Evolutionary conservation across 35 echinoderm and acorn worm genomes (phyloP).

Genomic region (Apostichopus californicus): DNA sequence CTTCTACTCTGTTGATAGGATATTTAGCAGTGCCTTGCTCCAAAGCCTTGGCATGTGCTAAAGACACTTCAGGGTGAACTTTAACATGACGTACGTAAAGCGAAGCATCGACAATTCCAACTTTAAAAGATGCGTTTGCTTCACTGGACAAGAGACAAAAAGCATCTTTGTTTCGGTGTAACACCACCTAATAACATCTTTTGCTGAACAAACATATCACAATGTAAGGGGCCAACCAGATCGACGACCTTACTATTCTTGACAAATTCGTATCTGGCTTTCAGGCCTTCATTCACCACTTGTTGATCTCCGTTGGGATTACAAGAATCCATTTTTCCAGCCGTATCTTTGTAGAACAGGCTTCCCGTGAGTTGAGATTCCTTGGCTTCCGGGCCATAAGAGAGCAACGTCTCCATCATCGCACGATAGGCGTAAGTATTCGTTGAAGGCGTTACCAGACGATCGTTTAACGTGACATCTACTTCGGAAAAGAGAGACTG

Average conservation of each 20-base stretch:
- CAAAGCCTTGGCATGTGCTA: no score
- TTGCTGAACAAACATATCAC: constrained; percentile 2
- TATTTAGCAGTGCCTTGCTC: no score
- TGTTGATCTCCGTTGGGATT: not conserved
- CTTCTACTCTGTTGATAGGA: no score
- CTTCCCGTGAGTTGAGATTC: constrained; percentile 23
- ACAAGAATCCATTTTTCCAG: constrained; percentile 26
- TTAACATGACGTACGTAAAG: not conserved
- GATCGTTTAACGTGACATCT: not conserved
- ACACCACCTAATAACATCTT: no score
- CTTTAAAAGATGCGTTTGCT: not conserved
- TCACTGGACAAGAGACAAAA: not conserved
- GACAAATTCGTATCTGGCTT: constrained; percentile 36
- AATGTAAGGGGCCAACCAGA: constrained; percentile 10
- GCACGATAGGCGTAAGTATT: constrained; percentile 54
- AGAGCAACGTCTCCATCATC: constrained; percentile 46
- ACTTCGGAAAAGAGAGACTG: constrained; percentile 26
- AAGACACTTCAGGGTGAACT: no score
- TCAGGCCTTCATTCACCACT: not conserved
- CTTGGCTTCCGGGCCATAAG: constrained; percentile 31
- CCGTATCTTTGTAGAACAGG: constrained; percentile 76
- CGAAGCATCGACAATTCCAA: not conserved
- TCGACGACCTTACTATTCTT: not conserved
- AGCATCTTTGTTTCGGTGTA: not conserved
- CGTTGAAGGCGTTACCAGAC: constrained; percentile 29